These are phyloP conservation scores for Aphaenogaster floridana DNA, from an alignment of 1,140 invertebrate species.

Conservation along the genomic window DNA sequence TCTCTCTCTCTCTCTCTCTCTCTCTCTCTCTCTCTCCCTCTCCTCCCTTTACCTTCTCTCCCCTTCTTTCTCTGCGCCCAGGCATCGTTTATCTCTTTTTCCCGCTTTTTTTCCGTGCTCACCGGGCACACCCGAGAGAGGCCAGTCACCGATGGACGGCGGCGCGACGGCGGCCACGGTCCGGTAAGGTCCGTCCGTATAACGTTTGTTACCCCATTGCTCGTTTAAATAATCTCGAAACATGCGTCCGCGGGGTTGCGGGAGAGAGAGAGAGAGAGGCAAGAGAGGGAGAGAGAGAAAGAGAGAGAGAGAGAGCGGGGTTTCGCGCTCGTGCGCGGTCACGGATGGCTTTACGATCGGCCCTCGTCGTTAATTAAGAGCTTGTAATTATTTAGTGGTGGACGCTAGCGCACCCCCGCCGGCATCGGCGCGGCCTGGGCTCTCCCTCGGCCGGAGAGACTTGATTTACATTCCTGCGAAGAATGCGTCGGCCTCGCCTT, in stretches of 20 bases:
- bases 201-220: conserved; percentile 81
- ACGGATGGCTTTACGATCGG: conserved; percentile 85
- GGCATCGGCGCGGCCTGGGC: conserved; percentile 79
- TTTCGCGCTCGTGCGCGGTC: conserved; percentile 61
- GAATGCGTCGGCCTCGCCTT: conserved; percentile 74
- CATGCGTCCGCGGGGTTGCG: conserved; percentile 81
- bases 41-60: conserved; percentile 48
- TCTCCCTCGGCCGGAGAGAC: conserved; percentile 66
- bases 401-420: conserved; percentile 86
- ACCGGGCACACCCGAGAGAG: conserved; percentile 37
- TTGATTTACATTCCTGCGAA: conserved; percentile 84
- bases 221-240: conserved; percentile 86
- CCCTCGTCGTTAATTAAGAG: conserved; percentile 86
- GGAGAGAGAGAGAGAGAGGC: conserved; percentile 45
- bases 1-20: background rate
- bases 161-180: conserved; percentile 26
- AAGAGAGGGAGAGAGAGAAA: background rate
- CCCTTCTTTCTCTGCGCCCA: background rate
- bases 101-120: conserved; percentile 51
- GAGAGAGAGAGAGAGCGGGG: background rate
- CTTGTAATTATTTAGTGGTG: conserved; percentile 86
- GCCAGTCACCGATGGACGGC: conserved; percentile 70
- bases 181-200: conserved; percentile 74
- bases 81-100: conserved; percentile 67
- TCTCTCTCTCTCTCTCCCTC: background rate